Percentiles rank a stretch among this genome's conserved stretches.
Conservation (phyloP, 2,888 invertebrate species). For the Taphrorychus bicolor region DNA sequence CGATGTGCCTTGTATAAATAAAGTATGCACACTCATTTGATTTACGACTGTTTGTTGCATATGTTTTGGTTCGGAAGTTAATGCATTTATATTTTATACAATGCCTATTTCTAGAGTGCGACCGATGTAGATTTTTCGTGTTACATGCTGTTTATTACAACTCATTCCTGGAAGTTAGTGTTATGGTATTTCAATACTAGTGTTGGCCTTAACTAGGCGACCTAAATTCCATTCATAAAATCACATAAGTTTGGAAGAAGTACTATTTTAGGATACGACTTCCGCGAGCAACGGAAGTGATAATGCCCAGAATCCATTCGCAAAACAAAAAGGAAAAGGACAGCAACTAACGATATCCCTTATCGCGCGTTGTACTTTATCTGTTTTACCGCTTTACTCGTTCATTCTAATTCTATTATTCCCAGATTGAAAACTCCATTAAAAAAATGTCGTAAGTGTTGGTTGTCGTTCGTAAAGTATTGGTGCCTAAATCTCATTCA, state of each 20-base stretch:
- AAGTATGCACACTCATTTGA: constrained; percentile 4
- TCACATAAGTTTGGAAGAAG: no score
- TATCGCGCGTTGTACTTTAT: background rate
- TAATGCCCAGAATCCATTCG: constrained; percentile 26
- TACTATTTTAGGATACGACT: no score
- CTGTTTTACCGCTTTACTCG: background rate
- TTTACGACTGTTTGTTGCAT: constrained; percentile 9
- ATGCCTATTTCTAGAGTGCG: constrained; percentile 1
- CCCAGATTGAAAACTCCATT: background rate
- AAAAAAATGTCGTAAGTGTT: no score
- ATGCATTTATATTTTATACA: background rate
- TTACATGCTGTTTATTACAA: no score
- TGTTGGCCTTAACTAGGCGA: no score
- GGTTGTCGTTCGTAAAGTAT: no score
- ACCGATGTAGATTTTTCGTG: no score
- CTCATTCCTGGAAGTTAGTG: no score
- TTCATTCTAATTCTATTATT: no score
- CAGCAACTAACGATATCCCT: background rate
- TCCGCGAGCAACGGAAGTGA: constrained; percentile 18
- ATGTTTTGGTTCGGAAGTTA: background rate
- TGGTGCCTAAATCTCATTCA: no score
- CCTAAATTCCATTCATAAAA: no score
- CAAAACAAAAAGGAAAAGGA: constrained; percentile 6
- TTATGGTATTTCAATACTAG: no score
- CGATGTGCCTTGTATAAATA: constrained; percentile 2